Base-by-base conservation (phyloP, 2,888 invertebrate genomes). In the Tromatobia lineatoria region DNA sequence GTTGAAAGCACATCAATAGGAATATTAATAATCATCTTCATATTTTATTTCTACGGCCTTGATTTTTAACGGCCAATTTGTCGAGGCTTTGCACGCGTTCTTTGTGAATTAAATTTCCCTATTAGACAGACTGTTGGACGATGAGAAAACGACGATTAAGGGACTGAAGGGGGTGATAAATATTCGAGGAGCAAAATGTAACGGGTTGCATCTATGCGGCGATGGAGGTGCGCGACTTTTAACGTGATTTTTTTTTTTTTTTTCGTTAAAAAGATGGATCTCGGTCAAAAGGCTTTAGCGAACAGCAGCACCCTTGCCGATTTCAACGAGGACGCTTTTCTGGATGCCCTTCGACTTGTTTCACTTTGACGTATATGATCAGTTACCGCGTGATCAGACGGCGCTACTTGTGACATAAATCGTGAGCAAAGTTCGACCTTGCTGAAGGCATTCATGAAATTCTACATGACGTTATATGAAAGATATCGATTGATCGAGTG, bases 221-320 rank as follows among this genome's bases (percentile, higher is more conserved):
- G 52, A 77, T 47, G 70, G 25, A 15, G 64, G 13, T 42, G 50
- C 7, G 57, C n/a, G 42, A 70, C 66, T 71, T 42, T 61, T 84
- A 54, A 67, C 79, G 79, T 64, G 79, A 77, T 84, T 81, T 81
- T 80, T 52, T 57, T 7, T 74, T 84, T 81, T 81, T 80, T 52
- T 57, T 7, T 74, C 69, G 75, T 73, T 85, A 79, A 77, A 83
- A 83, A 81, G 70, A 85, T 83, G 85, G 80, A 85, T 83, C 83
- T 83, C 81, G 85, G 83, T 83, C 83, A 78, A 85, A 83, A 85
- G 70, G 38, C 80, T 76, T 83, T 70, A 75, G 45, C 57, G 67
- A 67, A 38, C 29, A 2, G 29, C 25, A 59, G 70, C 64, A 76
- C 42, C 71, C 71, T 61, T 66, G 76, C 73, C 50, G 57, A 45